These are phyloP conservation scores for Characodon lateralis DNA, from an alignment of 2,797 vertebrate species.

Conservation along the genomic window DNA sequence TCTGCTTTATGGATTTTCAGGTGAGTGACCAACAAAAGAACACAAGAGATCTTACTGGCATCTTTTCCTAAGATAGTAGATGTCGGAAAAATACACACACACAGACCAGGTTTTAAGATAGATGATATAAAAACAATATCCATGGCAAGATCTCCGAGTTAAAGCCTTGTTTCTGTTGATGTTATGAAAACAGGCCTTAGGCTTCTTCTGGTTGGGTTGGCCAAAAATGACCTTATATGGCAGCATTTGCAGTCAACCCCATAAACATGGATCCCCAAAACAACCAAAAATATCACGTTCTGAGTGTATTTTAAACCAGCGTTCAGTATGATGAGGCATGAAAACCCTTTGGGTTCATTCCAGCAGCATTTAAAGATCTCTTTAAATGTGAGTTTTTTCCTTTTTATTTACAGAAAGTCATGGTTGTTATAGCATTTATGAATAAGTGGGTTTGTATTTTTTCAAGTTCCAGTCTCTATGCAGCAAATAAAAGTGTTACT, in stretches of 20 bases:
- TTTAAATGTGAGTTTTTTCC: not conserved
- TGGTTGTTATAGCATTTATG: not conserved
- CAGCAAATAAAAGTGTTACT: not conserved
- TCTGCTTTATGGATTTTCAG: constrained; percentile 36
- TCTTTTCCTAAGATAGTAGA: constrained; percentile 22
- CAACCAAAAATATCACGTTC: constrained; percentile 46
- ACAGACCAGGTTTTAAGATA: constrained; percentile 30
- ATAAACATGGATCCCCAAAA: constrained; percentile 52
- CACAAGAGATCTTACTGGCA: constrained; percentile 17
- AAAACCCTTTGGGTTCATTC: constrained; percentile 40
- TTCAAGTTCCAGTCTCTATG: not conserved
- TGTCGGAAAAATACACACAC: constrained; percentile 1
- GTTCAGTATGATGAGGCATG: constrained; percentile 39
- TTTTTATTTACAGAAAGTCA: not conserved
- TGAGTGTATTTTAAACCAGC: constrained; percentile 55
- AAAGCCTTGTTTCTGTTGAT: constrained; percentile 32
- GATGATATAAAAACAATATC: constrained; percentile 2
- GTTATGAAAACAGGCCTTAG: constrained; percentile 19
- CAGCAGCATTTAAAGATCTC: constrained; percentile 33
- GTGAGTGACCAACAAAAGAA: constrained; percentile 35
- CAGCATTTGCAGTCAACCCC: constrained; percentile 43
- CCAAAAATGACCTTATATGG: constrained; percentile 67
- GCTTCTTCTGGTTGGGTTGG: constrained; percentile 15
- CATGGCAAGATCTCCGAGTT: not conserved
- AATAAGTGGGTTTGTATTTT: not conserved